These are phyloP conservation scores for Lydus trimaculatus DNA, from an alignment of 2,888 invertebrate species.

Conservation along the genomic window DNA sequence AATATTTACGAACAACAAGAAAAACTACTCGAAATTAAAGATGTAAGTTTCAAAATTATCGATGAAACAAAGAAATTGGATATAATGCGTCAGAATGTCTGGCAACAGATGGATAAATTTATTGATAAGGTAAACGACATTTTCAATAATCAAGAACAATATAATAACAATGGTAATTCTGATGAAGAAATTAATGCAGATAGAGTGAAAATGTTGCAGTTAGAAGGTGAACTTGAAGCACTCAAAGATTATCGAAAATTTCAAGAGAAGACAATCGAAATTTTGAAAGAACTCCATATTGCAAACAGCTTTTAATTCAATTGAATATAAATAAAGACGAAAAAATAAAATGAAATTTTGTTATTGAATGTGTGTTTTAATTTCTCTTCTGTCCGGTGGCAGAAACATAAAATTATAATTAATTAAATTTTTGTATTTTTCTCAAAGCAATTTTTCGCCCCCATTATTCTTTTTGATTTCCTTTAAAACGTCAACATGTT, in stretches of 20 bases:
- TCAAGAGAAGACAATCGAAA: constrained; percentile 31
- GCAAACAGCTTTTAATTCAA: not conserved
- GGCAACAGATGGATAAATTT: not conserved
- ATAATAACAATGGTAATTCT: not conserved
- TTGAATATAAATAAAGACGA: no score
- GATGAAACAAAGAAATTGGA: not conserved
- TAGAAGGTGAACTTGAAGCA: constrained; percentile 35
- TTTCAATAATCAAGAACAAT: not conserved
- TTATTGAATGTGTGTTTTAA: no score
- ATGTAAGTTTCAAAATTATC: not conserved
- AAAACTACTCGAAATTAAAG: not conserved
- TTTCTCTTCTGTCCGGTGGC: no score
- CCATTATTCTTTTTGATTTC: no score
- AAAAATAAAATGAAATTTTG: no score
- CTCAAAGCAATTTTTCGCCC: no score
- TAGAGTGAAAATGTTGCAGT: constrained; percentile 16
- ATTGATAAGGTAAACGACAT: not conserved
- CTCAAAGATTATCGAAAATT: constrained; percentile 28
- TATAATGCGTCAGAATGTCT: not conserved
- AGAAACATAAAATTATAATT: no score
- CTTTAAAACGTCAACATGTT: no score
- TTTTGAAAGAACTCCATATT: constrained; percentile 17
- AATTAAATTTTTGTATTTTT: no score
- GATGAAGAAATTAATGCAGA: not conserved
- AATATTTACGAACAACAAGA: not conserved